Evolutionary conservation across 2,113 vertebrate genomes (phyloP).

Genomic region (Platichthys stellatus): DNA sequence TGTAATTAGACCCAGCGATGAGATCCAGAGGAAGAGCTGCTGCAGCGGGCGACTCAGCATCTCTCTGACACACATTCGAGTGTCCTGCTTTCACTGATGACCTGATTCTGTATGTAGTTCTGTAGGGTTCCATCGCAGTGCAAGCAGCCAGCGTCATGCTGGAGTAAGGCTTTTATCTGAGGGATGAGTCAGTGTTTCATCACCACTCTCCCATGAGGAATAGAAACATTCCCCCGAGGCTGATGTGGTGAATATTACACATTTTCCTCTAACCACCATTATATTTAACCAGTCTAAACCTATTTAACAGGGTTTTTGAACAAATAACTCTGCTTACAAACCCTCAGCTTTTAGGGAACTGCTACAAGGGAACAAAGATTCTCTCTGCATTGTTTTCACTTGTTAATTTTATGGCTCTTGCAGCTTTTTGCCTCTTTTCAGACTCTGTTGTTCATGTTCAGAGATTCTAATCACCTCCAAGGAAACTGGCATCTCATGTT

Average conservation of each 20-base stretch:
- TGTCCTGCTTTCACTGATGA: conserved; percentile 62
- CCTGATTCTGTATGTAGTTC: conserved; percentile 68
- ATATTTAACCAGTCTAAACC: neutral
- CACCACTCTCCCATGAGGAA: neutral
- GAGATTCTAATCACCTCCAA: neutral
- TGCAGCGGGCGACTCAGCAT: conserved; percentile 67
- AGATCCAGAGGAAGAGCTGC: conserved; percentile 28
- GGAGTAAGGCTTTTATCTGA: conserved; percentile 16
- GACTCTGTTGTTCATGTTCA: neutral
- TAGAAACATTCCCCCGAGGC: neutral
- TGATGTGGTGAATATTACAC: neutral
- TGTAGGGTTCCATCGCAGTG: conserved; percentile 58
- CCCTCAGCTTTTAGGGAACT: too few relatives aligned
- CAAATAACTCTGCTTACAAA: neutral
- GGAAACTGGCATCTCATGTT: conserved; percentile 6
- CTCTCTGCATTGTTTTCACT: neutral
- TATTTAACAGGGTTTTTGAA: too few relatives aligned
- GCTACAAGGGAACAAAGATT: neutral
- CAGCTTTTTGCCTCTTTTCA: neutral
- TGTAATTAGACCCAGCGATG: conserved; percentile 36
- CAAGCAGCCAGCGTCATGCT: conserved; percentile 29
- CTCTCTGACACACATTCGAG: conserved; percentile 67
- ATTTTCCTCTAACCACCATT: neutral
- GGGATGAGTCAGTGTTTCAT: conserved; percentile 51
- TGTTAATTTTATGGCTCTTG: neutral